Evolutionary conservation across 2,797 vertebrate genomes (phyloP).

Genomic region (Melanogrammus aeglefinus): DNA sequence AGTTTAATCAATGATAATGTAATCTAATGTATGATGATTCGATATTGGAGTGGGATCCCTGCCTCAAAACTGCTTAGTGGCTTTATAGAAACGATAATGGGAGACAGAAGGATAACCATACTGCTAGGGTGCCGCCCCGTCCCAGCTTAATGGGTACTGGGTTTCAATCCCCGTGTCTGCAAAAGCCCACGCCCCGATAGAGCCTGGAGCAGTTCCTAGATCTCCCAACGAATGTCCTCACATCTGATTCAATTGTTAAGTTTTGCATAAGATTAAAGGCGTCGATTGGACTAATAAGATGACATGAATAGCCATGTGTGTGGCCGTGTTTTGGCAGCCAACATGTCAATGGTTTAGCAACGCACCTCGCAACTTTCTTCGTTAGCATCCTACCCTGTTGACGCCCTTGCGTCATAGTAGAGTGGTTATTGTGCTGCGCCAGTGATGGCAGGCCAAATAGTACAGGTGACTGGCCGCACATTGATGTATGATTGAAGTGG

Average conservation of each 20-base stretch:
- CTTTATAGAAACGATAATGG: not conserved
- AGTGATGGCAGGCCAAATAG: not conserved
- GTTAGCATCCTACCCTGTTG: not conserved
- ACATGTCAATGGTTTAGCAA: not conserved
- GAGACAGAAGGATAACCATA: not conserved
- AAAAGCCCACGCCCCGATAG: not conserved
- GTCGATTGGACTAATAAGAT: not conserved
- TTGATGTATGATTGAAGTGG: not conserved
- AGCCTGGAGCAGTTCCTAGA: too few relatives aligned
- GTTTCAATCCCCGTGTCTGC: not conserved
- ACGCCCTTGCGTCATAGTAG: not conserved
- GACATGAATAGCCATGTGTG: not conserved
- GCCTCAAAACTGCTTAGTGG: not conserved
- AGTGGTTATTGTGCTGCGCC: too few relatives aligned
- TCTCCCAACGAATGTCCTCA: too few relatives aligned
- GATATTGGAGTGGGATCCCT: not conserved
- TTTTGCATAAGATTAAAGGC: not conserved
- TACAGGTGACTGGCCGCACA: not conserved
- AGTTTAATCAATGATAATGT: not conserved
- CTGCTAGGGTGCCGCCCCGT: not conserved
- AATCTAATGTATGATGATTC: not conserved
- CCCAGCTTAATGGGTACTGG: not conserved
- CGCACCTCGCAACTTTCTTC: not conserved
- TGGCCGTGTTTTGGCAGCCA: not conserved
- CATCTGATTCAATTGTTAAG: too few relatives aligned